Evolutionary conservation across 2,888 invertebrate species (phyloP), one percentile per base, ranked within the genome.

Genomic region (Ariolimax columbianus): DNA sequence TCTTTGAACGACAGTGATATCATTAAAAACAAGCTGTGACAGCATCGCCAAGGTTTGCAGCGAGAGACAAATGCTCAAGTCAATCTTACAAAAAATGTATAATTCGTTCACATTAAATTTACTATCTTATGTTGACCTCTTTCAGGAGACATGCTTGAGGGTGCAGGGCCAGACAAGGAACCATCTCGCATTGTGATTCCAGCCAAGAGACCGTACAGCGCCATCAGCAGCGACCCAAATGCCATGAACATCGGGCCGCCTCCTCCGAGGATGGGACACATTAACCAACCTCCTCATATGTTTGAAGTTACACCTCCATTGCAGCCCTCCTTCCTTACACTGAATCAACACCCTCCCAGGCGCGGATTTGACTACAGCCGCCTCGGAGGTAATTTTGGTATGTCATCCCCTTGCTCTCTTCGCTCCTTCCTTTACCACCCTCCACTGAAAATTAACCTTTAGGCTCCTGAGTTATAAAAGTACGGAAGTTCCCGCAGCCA

Each of bases 291-390:
- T 19, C 81, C 77, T 68, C 77, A 55, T n/a, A 66, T 82, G 77
- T 85, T 85, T 82, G 82, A 66, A 47, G 47, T 17, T 40, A 14
- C 33, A 38, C 83, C 80, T 0, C 47, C 73, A 1, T 30, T 63
- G 66, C 26, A 83, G 75, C 51, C 77, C 40, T 63, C 63, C 72
- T n/a, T 81, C 63, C 85, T 77, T 73, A 36, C 55, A 77, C 77
- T 70, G 84, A 47, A 30, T 36, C 63, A 72, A 59, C 70, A 82
- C 73, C 75, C 89, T 17, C 87, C 85, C 1, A 91, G 90, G 82
- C 89, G 89, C 84, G 89, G 89, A 26, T 92, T 92, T 89, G 92
- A 92, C 86, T 91, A 87, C 83, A 91, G 88, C 79, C 88, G 92
- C 81, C 87, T 91, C 47, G 92, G 91, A 87, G 89, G 91, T 91